Conservation (phyloP, 2,113 vertebrate species). For the Reinhardtius hippoglossoides region DNA sequence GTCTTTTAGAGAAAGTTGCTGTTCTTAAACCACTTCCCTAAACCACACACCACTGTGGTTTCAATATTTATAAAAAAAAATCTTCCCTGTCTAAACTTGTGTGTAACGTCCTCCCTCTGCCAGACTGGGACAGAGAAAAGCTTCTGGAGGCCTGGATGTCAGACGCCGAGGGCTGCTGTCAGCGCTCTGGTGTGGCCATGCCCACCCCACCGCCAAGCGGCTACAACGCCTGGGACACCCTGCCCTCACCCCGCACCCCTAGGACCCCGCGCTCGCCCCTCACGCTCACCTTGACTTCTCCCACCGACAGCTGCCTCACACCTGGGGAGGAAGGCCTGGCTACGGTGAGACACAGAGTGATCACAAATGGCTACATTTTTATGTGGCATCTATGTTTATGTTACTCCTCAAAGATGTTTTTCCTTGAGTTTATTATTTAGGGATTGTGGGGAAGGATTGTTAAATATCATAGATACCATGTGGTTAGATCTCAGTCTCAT, state of each 20-base stretch:
- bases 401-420: too few species aligned
- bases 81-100: background rate
- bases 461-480: too few species aligned
- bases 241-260: constrained; percentile 78
- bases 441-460: too few species aligned
- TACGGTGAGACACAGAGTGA: constrained; percentile 52
- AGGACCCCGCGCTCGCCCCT: constrained; percentile 77
- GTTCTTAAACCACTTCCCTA: background rate
- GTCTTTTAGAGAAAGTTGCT: background rate
- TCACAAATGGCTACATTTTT: too few species aligned
- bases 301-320: constrained; percentile 79
- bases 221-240: constrained; percentile 79
- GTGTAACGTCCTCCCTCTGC: constrained; percentile 3
- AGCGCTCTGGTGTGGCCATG: constrained; percentile 79
- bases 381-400: too few species aligned
- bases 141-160: constrained; percentile 81
- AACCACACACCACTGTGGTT: background rate
- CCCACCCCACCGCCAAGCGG: constrained; percentile 77
- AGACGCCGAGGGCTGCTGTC: constrained; percentile 76
- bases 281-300: constrained; percentile 78
- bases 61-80: background rate
- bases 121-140: constrained; percentile 80
- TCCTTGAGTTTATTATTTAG: too few species aligned
- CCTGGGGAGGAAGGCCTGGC: constrained; percentile 75
- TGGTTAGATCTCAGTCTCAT: too few species aligned